These are phyloP conservation scores for Chironomus striatipennis DNA, from an alignment of 1,140 invertebrate species.

Conservation along the genomic window DNA sequence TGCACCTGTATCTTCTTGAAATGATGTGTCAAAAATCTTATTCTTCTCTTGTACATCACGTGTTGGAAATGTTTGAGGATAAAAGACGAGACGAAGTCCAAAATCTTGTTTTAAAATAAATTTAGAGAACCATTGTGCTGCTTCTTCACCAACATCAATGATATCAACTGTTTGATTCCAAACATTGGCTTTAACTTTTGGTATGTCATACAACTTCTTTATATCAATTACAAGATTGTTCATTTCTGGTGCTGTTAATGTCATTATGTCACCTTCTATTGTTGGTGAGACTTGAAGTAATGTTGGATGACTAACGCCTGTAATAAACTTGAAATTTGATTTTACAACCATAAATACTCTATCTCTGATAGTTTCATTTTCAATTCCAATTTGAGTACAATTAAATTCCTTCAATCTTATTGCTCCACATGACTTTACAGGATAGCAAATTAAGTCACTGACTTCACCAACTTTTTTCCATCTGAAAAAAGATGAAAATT, in stretches of 20 bases:
- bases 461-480: constrained; percentile 43
- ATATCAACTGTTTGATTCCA: constrained; percentile 42
- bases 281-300: constrained; percentile 42
- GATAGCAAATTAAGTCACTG: constrained; percentile 39
- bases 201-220: constrained; percentile 34
- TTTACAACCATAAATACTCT: constrained; percentile 41
- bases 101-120: constrained; percentile 44
- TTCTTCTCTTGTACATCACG: constrained; percentile 26
- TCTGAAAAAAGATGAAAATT: too few species aligned
- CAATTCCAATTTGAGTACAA: constrained; percentile 38
- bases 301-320: constrained; percentile 37
- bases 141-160: constrained; percentile 49
- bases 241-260: constrained; percentile 41
- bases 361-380: constrained; percentile 39
- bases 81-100: constrained; percentile 46
- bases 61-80: constrained; percentile 39
- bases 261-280: constrained; percentile 35
- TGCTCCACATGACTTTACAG: constrained; percentile 41
- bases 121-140: constrained; percentile 46
- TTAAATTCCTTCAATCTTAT: constrained; percentile 36
- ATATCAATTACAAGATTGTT: constrained; percentile 41
- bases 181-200: constrained; percentile 34
- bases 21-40: constrained; percentile 17
- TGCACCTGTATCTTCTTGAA: constrained; percentile 38
- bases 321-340: constrained; percentile 39